Base-by-base conservation (phyloP, 2,797 vertebrate genomes). In the Sebastolobus alascanus region DNA sequence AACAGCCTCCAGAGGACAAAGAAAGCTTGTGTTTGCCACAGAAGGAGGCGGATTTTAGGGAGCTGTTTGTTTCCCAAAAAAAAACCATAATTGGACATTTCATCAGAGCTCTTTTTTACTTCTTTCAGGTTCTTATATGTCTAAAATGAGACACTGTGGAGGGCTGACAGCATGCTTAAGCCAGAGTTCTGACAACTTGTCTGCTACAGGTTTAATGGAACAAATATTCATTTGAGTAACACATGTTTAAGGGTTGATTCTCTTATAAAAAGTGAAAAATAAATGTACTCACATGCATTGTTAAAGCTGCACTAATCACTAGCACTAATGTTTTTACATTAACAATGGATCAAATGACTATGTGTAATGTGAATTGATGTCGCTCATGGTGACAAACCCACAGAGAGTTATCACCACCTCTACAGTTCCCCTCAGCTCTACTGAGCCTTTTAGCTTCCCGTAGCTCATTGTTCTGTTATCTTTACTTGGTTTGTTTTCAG, bases 1-100 rank as follows among this genome's bases (percentile, higher is more conserved):
- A 76, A 74, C 66, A 68, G 84, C 79, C 52, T 75, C 64, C 22
- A 50, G 29, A 58, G 84, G 77, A 92, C 93, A 92, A 93, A 89
- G 92, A 68, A 73, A 59, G 46, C 72, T 92, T 92, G 89, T 92
- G 69, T 83, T 72, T 9, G 29, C 73, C 60, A 31, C 58, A 80
- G 73, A 84, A 84, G 58, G 60, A 88, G 86, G 81, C 61, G 20
- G 68, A 72, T 77, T 77, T 80, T 60, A 59, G 68, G 61, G 68
- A 50, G 31, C 73, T 65, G 70, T 78, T 59, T 29, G 3, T 80
- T 84, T 71, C 70, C 61, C 65, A 20, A 46, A 59, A 68, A 75
- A 35, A 63, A 68, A 43, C 68, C 77, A 87, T 87, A 87, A 85
- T 79, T 12, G 52, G 27, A 40, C 40, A 5, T 82, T 91, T 89